phyloP scores from a whole-genome alignment of 2,113 vertebrate genomes.

The Merops nubicus region DNA sequence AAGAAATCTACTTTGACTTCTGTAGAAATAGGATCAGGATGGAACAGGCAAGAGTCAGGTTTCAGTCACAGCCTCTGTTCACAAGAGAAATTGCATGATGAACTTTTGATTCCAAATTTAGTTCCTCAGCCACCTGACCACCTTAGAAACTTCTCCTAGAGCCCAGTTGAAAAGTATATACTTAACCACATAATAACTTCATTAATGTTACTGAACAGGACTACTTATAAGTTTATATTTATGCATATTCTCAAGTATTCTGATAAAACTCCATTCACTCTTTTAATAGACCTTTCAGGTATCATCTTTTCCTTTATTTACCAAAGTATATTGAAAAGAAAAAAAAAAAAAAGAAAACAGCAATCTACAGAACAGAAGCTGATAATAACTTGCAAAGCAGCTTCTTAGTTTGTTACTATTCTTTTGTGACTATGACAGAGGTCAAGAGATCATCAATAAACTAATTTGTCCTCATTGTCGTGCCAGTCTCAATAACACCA shows the following conservation, averaged over 20 bases:
- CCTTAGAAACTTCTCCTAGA: background rate
- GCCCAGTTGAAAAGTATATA: background rate
- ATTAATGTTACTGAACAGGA: background rate
- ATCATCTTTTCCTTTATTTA: background rate
- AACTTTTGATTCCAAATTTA: background rate
- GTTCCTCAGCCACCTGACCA: background rate
- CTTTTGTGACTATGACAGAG: background rate
- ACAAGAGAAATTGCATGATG: background rate
- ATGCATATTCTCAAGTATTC: background rate
- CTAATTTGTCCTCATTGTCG: background rate
- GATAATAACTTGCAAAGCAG: background rate
- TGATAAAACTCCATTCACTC: background rate
- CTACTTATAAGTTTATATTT: background rate
- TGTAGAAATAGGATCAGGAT: background rate
- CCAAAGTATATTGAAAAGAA: background rate
- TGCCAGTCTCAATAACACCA: background rate
- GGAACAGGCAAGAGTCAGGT: background rate
- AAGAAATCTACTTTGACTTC: background rate
- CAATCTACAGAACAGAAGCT: background rate
- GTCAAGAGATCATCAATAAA: background rate
- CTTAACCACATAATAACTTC: background rate
- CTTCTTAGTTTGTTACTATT: background rate
- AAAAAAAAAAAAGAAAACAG: background rate
- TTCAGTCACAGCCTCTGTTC: background rate
- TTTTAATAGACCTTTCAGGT: background rate